phyloP scores from a whole-genome alignment of 2,797 vertebrate genomes.

The Gambusia yucatana region DNA sequence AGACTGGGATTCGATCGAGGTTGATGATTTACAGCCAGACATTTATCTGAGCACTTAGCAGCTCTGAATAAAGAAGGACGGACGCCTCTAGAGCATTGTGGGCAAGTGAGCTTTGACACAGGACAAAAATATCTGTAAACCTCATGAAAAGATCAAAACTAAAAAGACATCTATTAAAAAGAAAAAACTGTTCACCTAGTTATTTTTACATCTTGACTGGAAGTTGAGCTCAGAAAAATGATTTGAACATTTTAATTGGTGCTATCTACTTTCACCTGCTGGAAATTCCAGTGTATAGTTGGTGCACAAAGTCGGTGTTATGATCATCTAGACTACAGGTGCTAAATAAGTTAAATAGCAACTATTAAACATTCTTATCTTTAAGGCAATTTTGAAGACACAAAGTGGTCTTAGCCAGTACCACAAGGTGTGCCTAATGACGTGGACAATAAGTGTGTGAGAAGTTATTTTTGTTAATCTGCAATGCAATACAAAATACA shows the following conservation, averaged over 20 bases:
- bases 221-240: background rate
- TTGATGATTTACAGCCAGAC: constrained; percentile 49
- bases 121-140: constrained; percentile 1
- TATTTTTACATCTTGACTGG: background rate
- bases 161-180: background rate
- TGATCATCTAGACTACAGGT: background rate
- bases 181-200: background rate
- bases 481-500: background rate
- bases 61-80: constrained; percentile 4
- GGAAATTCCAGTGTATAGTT: background rate
- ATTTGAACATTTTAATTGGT: background rate
- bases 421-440: background rate
- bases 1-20: constrained; percentile 30
- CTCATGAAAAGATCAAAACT: constrained; percentile 13
- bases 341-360: background rate
- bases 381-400: background rate
- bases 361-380: background rate
- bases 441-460: background rate
- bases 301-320: background rate
- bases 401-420: background rate
- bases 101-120: constrained; percentile 15
- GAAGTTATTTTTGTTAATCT: background rate
- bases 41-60: constrained; percentile 44
- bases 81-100: constrained; percentile 18
- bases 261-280: background rate